Evolutionary conservation across 2,797 vertebrate genomes (phyloP).

Genomic region (Martes flavigula): DNA sequence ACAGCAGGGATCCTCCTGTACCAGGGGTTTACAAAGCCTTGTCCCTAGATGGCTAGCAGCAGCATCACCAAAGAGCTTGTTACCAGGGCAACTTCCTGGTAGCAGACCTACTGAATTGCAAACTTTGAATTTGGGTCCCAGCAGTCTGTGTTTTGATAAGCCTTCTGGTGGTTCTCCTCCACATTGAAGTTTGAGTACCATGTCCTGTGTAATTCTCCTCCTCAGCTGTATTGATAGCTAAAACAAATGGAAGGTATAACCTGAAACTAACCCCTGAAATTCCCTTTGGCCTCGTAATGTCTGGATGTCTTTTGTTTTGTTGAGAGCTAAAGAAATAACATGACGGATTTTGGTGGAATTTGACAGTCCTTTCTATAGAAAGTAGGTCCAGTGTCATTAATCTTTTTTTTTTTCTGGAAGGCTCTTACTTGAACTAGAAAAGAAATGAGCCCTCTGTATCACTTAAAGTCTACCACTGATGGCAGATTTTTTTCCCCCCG

Average conservation of each 20-base stretch:
- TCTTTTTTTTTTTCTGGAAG: constrained; percentile 2
- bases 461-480: not conserved
- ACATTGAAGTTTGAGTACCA: not conserved
- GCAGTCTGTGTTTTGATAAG: not conserved
- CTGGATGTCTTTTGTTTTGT: not conserved
- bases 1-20: not conserved
- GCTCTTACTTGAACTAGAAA: not conserved
- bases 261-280: not conserved
- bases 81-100: not conserved
- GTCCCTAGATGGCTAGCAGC: not conserved
- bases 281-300: not conserved
- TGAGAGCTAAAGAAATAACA: not conserved
- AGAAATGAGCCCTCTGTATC: not conserved
- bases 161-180: not conserved
- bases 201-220: not conserved
- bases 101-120: not conserved
- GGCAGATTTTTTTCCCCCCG: not conserved
- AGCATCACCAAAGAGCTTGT: not conserved
- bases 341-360: not conserved
- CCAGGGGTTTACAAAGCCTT: not conserved
- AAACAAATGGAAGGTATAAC: not conserved
- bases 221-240: not conserved
- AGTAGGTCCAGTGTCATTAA: not conserved
- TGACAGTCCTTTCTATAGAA: not conserved
- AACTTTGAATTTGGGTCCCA: not conserved